Conservation (phyloP, 2,113 vertebrate species). For the Ailuropoda melanoleuca region DNA sequence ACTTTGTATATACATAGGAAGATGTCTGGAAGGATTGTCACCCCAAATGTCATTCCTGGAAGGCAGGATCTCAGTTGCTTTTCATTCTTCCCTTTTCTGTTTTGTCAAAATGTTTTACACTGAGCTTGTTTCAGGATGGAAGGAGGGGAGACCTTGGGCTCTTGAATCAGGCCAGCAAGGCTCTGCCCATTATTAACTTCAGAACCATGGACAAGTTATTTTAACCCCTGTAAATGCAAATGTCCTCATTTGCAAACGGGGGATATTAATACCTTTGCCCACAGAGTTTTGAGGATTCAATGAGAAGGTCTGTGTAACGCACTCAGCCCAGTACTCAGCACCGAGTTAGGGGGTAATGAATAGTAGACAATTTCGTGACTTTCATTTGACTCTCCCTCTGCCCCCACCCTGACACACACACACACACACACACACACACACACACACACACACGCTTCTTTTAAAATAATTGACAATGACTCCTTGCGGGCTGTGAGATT, state of each 20-base stretch:
- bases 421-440: neutral
- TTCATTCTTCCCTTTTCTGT: neutral
- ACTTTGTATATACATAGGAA: neutral
- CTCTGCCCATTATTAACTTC: neutral
- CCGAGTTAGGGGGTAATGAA: neutral
- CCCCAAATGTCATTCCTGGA: neutral
- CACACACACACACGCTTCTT: neutral
- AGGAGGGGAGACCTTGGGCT: neutral
- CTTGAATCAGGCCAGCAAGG: neutral
- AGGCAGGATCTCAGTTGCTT: neutral
- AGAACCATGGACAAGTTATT: neutral
- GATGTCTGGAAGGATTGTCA: neutral
- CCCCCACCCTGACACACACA: neutral
- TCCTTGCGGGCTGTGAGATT: neutral
- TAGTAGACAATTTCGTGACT: too few relatives aligned
- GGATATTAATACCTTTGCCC: neutral
- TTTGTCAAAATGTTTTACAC: neutral
- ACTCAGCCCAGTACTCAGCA: neutral
- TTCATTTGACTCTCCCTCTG: neutral
- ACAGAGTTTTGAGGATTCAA: neutral
- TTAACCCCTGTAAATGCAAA: neutral
- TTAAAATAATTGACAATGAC: neutral
- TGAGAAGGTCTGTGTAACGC: neutral
- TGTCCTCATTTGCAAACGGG: neutral
- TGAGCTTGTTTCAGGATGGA: neutral